phyloP scores from a whole-genome alignment of 2,888 invertebrate species.

The Sussaba pulchella region DNA sequence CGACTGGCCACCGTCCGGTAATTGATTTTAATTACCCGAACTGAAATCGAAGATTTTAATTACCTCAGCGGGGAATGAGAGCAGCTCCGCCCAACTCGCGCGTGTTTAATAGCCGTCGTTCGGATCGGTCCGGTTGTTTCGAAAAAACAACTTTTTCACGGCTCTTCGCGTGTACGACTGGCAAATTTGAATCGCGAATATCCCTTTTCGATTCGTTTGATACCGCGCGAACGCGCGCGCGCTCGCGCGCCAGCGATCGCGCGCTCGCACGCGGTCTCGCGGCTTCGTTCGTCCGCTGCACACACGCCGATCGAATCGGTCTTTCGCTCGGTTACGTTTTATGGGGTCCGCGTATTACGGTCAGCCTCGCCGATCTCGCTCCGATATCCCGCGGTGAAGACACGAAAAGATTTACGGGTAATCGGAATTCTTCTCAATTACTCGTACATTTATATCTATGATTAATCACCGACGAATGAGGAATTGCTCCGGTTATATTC shows the following conservation, averaged over 20 bases:
- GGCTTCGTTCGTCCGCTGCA: conserved; percentile 28
- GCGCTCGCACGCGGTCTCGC: neutral
- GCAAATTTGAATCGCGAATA: conserved; percentile 46
- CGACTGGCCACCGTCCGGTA: conserved; percentile 66
- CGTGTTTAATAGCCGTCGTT: conserved; percentile 69
- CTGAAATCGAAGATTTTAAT: conserved; percentile 76
- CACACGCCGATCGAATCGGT: conserved; percentile 42
- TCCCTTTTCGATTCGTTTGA: conserved; percentile 3
- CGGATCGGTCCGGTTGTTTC: conserved; percentile 49
- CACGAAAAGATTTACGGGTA: conserved; percentile 66
- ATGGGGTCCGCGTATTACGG: conserved; percentile 32
- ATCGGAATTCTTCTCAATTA: conserved; percentile 71
- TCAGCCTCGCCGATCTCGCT: conserved; percentile 51
- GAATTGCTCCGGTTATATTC: conserved; percentile 46
- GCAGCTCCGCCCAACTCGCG: conserved; percentile 68
- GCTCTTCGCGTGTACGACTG: conserved; percentile 49
- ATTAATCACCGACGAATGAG: conserved; percentile 61
- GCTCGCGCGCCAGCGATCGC: conserved; percentile 17
- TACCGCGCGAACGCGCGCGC: neutral
- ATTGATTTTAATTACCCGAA: conserved; percentile 78
- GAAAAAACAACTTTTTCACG: conserved; percentile 62
- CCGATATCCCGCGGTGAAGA: conserved; percentile 57
- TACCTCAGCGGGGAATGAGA: conserved; percentile 74
- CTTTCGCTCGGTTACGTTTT: conserved; percentile 27
- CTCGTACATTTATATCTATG: conserved; percentile 61